Evolutionary conservation across 2,888 invertebrate genomes (phyloP), one percentile per base, ranked within the genome.

Genomic region (Lycocerus yunnanus): DNA sequence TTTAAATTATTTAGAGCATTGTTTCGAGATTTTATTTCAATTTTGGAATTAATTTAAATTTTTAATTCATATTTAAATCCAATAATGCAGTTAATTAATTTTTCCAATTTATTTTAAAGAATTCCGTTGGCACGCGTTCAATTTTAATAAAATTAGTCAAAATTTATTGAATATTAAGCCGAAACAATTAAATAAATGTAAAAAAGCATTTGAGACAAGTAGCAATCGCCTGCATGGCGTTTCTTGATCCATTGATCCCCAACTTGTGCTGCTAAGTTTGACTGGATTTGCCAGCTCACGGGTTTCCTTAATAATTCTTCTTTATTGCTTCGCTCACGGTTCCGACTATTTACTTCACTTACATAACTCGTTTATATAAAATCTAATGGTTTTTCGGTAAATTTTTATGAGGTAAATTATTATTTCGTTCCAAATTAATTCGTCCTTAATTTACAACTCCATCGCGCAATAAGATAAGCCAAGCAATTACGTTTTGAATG

Each of bases 231-330:
- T 76, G 74, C 74, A 77, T 77, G 68, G 77, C 78, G 75, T 76
- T 73, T 76, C 81, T 83, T 86, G 84, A 85, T 85, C 85, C 85
- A 86, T 87, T 87, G 87, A 87, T 87, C 87, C 87, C 84, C 85
- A 87, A 87, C 86, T 87, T 86, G 87, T 86, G 86, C 85, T 84
- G 85, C 84, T 86, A 85, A 85, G 85, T 86, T 85, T 85, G 85
- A 86, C 85, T 86, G 86, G 87, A 87, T 87, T 87, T 87, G 85
- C 84, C 82, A 85, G 86, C 85, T 86, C 86, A 84, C 82, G 83
- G 85, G 84, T 85, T 86, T 86, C 86, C 86, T 87, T 85, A 86
- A 87, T 86, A 87, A 86, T 87, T 87, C 87, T 86, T 86, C 86
- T 87, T 87, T 86, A 86, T 86, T 85, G 84, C 83, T 81, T 82